These are phyloP conservation scores for Pachyuromys duprasi DNA, from an alignment of 2,797 vertebrate genomes.

Conservation along the genomic window DNA sequence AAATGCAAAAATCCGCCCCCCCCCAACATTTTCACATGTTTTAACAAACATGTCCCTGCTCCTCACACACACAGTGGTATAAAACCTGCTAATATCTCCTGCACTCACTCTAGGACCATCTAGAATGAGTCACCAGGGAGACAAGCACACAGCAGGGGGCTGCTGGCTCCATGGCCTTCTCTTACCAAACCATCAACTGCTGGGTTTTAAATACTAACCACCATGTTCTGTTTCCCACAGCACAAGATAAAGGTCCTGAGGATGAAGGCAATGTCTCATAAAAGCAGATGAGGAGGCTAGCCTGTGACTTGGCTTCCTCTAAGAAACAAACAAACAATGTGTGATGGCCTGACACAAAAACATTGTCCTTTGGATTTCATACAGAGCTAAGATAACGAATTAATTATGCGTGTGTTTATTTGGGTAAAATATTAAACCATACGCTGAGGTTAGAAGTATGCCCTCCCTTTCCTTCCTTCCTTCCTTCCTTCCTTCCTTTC, in stretches of 20 bases:
- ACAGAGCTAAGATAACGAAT: constrained; percentile 30
- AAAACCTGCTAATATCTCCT: background rate
- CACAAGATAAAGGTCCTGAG: background rate
- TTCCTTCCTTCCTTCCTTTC: background rate
- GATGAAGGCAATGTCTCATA: background rate
- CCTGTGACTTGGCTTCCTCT: background rate
- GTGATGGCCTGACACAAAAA: background rate
- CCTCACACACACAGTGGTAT: background rate
- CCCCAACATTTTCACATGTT: background rate
- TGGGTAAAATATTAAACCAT: constrained; percentile 45
- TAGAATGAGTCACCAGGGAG: too few relatives aligned
- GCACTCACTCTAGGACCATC: background rate
- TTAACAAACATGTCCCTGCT: background rate
- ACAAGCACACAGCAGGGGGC: rapidly evolving
- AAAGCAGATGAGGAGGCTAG: background rate
- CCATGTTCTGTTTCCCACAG: background rate
- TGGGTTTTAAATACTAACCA: background rate
- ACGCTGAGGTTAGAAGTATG: background rate
- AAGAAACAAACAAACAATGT: background rate
- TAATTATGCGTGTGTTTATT: constrained; percentile 42
- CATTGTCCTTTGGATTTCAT: background rate
- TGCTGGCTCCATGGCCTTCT: background rate
- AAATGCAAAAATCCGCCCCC: background rate
- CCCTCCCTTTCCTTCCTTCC: background rate
- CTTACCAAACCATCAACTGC: background rate